Evolutionary conservation across 2,797 vertebrate species (phyloP).

Genomic region (Hyperoplus lanceolatus): DNA sequence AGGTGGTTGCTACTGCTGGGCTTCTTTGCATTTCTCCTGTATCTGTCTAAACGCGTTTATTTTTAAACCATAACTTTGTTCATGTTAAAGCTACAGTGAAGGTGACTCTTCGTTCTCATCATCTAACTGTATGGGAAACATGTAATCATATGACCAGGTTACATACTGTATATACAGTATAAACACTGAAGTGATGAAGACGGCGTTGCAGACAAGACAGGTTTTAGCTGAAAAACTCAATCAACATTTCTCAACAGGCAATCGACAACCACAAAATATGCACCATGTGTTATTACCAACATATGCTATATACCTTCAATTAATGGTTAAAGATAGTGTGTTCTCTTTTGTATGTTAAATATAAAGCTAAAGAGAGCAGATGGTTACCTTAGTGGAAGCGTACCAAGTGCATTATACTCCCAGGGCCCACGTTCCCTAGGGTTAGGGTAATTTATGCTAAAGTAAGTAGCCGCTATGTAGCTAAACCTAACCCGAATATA

Average conservation of each 20-base stretch:
- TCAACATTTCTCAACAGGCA: not conserved
- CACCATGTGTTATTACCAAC: not conserved
- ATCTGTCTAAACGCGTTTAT: constrained; percentile 1
- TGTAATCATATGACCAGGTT: not conserved
- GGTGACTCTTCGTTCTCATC: not conserved
- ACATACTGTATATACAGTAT: not conserved
- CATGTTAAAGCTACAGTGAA: not conserved
- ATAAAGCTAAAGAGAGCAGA: not conserved
- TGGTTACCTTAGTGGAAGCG: not conserved
- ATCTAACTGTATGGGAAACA: not conserved
- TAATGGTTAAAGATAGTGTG: too few species aligned
- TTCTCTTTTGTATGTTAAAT: not conserved
- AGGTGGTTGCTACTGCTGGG: not conserved
- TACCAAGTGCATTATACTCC: too few species aligned
- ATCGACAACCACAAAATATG: not conserved
- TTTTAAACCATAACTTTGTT: not conserved
- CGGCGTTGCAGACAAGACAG: not conserved
- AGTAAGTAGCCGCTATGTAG: not conserved
- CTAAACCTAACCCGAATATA: not conserved
- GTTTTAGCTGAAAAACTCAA: not conserved
- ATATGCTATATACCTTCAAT: not conserved
- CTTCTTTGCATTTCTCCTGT: not conserved
- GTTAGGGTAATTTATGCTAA: constrained; percentile 3
- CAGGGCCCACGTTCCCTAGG: too few species aligned
- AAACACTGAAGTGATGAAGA: not conserved